Evolutionary conservation across 2,797 vertebrate species (phyloP), one percentile per base, ranked within the genome.

Genomic region (Lutjanus campechanus): DNA sequence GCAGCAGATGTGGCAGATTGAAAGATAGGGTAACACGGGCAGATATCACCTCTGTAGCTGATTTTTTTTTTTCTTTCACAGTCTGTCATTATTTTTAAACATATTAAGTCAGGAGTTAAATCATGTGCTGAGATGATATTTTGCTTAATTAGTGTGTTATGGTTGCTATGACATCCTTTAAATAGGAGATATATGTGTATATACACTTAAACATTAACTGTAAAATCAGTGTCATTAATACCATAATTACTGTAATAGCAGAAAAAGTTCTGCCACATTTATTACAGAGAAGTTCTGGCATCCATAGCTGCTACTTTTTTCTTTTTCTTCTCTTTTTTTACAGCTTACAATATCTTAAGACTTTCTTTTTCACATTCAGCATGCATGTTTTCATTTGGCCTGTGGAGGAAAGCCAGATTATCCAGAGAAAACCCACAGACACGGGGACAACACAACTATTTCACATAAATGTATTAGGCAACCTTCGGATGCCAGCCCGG

Each of bases 1-100:
- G 88, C 84, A 84, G 91, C 91, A 88, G 91, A 93, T 93, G 91
- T 92, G 89, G 90, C 91, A 93, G 90, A 94, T 86, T 90, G 93
- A 94, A 91, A 90, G 94, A 94, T 81, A 82, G 87, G 84, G 61
- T 85, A 92, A 90, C 85, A 88, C 44, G n/a, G 72, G 64, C 83
- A 86, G 56, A 88, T 82, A 89, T 90, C 82, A 86, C 80, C 84
- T 88, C 75, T 81, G 71, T 82, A 76, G 74, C 72, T 47, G 59
- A 44, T 66, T 19, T 19, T 66, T 65, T 7, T 50, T 69, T 63
- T 40, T 60, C 54, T 69, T 22, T 9, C 2, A 17, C 9, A 69
- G 41, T 53, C 58, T 66, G 77, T 77, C 44, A 77, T 81, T 74
- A 68, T 77, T 75, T 79, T 73, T 19, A 51, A 50, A 82, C 68